These are phyloP conservation scores for Gobio occitaniae DNA, from an alignment of 2,797 vertebrate species.

Conservation along the genomic window DNA sequence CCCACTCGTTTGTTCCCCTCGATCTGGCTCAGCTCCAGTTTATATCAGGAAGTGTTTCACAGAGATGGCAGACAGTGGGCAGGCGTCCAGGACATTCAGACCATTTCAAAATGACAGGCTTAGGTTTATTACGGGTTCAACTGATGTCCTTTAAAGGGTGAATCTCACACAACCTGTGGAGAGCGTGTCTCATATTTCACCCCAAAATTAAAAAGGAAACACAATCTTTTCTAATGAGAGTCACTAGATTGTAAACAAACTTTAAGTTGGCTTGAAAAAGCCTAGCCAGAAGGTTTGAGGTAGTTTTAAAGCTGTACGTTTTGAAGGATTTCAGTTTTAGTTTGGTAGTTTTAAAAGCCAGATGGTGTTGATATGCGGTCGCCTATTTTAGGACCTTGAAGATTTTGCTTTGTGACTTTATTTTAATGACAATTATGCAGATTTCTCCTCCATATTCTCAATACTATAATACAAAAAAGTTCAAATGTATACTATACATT, in stretches of 20 bases:
- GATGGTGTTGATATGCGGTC: no score
- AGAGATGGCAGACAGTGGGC: neutral
- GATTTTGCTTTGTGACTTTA: neutral
- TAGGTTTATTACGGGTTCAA: neutral
- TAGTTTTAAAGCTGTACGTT: no score
- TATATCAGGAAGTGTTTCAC: constrained; percentile 57
- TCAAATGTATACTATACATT: neutral
- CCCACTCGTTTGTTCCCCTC: neutral
- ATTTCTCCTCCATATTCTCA: neutral
- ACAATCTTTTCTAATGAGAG: no score
- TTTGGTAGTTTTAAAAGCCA: no score
- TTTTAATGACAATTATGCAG: neutral
- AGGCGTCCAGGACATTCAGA: neutral
- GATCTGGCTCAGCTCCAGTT: constrained; percentile 23
- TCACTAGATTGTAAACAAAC: no score
- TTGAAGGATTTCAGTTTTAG: no score
- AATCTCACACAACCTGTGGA: neutral
- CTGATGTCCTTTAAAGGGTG: neutral
- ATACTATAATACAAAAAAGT: neutral
- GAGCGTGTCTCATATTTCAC: neutral
- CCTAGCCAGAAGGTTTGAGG: no score
- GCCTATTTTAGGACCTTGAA: no score
- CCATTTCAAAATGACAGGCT: neutral
- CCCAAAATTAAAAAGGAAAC: neutral
- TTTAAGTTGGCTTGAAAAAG: no score